Conservation (phyloP, 1,140 invertebrate species). For the Drosophila seguyi region DNA sequence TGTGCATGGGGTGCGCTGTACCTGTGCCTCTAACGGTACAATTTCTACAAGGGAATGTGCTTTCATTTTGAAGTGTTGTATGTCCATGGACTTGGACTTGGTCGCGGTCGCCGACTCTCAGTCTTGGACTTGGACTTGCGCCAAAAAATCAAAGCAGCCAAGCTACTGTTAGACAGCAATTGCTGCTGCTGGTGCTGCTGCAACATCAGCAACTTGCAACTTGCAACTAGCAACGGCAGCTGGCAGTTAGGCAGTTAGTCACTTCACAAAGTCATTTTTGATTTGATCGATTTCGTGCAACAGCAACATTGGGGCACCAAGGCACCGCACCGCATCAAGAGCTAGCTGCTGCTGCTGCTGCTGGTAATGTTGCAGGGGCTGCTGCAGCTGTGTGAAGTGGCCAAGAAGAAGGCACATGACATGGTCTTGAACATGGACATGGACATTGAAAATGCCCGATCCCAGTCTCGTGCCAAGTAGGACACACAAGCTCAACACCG, state of each 20-base stretch:
- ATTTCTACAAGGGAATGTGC: constrained; percentile 84
- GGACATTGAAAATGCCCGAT: constrained; percentile 61
- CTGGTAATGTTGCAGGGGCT: constrained; percentile 29
- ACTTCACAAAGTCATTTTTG: constrained; percentile 84
- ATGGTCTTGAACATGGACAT: constrained; percentile 79
- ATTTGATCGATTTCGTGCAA: constrained; percentile 83
- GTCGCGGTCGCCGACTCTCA: constrained; percentile 35
- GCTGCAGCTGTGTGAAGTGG: constrained; percentile 70
- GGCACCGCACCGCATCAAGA: constrained; percentile 29
- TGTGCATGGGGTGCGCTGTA: constrained; percentile 57
- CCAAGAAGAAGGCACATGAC: constrained; percentile 70
- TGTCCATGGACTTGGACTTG: constrained; percentile 64
- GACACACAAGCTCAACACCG: constrained; percentile 50
- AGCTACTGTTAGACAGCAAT: constrained; percentile 71
- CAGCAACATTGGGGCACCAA: constrained; percentile 41
- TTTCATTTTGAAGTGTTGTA: constrained; percentile 83
- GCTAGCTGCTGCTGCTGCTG: constrained; percentile 8
- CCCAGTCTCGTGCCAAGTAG: constrained; percentile 58
- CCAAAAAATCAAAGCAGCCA: constrained; percentile 62
- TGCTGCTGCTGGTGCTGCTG: constrained; percentile 14
- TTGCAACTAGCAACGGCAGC: constrained; percentile 68
- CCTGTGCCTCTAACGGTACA: constrained; percentile 76
- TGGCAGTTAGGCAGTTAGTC: constrained; percentile 81
- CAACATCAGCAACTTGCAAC: constrained; percentile 44
- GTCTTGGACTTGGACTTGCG: constrained; percentile 40